These are phyloP conservation scores for Pterocles orientalis DNA, from an alignment of 2,113 vertebrate genomes.

Conservation along the genomic window DNA sequence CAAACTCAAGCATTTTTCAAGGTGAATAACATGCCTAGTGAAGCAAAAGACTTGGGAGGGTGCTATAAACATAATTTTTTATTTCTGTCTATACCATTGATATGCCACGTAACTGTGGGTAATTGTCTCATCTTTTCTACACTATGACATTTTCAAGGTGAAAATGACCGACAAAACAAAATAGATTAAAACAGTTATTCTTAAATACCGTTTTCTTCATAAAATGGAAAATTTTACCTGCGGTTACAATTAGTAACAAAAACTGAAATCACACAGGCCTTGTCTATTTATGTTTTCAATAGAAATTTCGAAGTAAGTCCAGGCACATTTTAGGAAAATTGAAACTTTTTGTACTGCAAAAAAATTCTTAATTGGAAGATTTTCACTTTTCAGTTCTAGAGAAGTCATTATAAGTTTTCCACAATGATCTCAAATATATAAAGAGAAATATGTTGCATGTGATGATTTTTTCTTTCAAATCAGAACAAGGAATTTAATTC, in stretches of 20 bases:
- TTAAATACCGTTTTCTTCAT: not conserved
- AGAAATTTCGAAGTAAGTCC: not conserved
- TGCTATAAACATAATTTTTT: not conserved
- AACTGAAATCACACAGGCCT: not conserved
- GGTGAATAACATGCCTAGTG: not conserved
- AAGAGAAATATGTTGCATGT: not conserved
- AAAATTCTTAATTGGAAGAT: not conserved
- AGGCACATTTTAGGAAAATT: not conserved
- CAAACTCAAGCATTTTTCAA: not conserved
- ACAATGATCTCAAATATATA: not conserved
- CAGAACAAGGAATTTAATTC: not conserved
- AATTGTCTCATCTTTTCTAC: not conserved
- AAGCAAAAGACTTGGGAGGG: not conserved
- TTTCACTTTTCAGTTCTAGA: not conserved
- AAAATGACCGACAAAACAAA: not conserved
- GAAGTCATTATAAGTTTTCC: not conserved
- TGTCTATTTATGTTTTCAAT: not conserved
- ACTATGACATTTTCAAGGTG: not conserved
- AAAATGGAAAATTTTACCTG: not conserved
- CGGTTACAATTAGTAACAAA: not conserved
- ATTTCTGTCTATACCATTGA: not conserved
- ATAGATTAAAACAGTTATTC: not conserved
- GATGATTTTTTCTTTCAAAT: not conserved
- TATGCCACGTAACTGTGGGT: not conserved
- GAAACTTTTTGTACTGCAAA: not conserved